These are phyloP conservation scores for Salvelinus alpinus DNA, from an alignment of 2,113 vertebrate species.

Conservation along the genomic window DNA sequence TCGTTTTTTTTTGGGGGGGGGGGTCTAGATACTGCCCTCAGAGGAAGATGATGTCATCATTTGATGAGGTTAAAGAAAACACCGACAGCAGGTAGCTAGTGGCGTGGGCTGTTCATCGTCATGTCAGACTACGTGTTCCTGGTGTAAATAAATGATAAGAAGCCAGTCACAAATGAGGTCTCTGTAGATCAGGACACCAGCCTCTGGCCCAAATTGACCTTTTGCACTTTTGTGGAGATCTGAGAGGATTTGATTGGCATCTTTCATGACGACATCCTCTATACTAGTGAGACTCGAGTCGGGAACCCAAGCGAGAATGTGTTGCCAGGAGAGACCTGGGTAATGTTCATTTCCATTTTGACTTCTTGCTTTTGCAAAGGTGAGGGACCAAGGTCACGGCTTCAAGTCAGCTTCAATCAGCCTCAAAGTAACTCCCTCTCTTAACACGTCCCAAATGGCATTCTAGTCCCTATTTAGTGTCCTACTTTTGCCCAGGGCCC, in stretches of 20 bases:
- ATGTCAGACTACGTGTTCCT: no score
- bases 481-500: no score
- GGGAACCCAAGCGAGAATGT: constrained; percentile 29
- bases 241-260: constrained; percentile 12
- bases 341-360: constrained; percentile 48
- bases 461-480: no score
- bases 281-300: constrained; percentile 11
- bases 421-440: constrained; percentile 36
- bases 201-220: no score
- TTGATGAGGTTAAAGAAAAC: no score
- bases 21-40: background rate
- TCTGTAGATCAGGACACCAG: no score
- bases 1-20: no score
- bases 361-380: constrained; percentile 18
- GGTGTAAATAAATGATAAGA: no score
- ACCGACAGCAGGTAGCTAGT: no score
- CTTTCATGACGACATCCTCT: constrained; percentile 31
- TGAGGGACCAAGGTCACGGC: constrained; percentile 23
- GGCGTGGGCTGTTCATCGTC: no score
- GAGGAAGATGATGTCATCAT: background rate
- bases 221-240: no score
- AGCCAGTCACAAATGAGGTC: no score
- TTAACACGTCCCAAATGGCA: constrained; percentile 13
- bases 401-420: constrained; percentile 51
- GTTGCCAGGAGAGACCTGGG: constrained; percentile 39